phyloP scores from a whole-genome alignment of 2,797 vertebrate genomes.

The Platyrinchus mystaceus region DNA sequence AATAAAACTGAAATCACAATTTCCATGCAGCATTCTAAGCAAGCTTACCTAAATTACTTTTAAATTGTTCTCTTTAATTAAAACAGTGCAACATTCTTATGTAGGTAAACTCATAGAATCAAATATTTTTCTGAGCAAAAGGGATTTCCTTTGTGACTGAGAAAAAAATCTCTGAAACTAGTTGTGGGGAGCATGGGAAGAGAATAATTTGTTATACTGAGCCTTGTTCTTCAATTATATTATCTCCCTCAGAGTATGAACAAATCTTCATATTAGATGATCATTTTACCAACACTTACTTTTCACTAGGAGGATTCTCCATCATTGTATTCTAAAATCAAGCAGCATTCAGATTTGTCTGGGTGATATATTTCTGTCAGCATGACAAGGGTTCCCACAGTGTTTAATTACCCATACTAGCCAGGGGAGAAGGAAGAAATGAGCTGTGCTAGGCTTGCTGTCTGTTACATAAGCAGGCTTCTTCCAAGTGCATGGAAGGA shows the following conservation, averaged over 20 bases:
- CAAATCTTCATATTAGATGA: constrained; percentile 38
- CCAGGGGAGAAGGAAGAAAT: constrained; percentile 39
- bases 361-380: constrained; percentile 43
- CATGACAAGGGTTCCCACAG: constrained; percentile 41
- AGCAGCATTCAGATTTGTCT: constrained; percentile 35
- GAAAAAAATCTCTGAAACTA: not conserved
- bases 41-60: constrained; percentile 23
- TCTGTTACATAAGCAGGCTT: not conserved
- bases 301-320: constrained; percentile 30
- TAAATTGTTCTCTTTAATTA: constrained; percentile 36
- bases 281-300: constrained; percentile 18
- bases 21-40: not conserved
- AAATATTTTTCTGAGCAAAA: not conserved
- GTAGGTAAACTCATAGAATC: not conserved
- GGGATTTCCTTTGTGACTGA: not conserved
- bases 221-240: constrained; percentile 9
- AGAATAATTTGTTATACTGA: not conserved
- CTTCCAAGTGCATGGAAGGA: not conserved
- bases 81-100: not conserved
- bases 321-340: constrained; percentile 41
- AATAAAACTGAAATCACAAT: constrained; percentile 36
- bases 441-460: not conserved
- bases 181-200: not conserved
- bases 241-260: constrained; percentile 7
- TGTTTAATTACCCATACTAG: constrained; percentile 56